Evolutionary conservation across 1,140 invertebrate genomes (phyloP), one percentile per base, ranked within the genome.

Genomic region (Stegodyphus dumicola): DNA sequence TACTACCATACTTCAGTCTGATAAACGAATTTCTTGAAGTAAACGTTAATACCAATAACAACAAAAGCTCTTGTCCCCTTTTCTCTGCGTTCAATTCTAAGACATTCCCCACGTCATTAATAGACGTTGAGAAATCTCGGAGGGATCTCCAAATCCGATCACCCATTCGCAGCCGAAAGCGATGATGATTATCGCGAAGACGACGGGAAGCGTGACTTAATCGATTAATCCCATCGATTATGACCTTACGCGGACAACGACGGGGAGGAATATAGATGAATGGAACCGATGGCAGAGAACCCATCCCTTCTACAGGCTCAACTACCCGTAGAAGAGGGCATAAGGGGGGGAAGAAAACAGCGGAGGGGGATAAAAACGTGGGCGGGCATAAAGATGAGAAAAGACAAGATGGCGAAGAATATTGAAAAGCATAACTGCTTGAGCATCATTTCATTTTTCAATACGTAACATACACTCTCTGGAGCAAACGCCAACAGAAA

Each of bases 141-240:
- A 33, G 33, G 33, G 33, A 33, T 33, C 33, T 33, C 33, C 33
- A 33, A 33, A 33, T 33, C 33, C 33, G 33, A 33, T 33, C 33
- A 33, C 33, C 33, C 33, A 33, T 33, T 33, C 56, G 15, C 65
- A 60, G 78, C 18, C 52, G 17, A 64, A 80, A 71, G 51, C 79
- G 79, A 75, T 83, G 79, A 75, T 67, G 79, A 75, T 83, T 83
- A 83, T 75, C 79, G 69, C 79, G n/a, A 3, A 33, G 78, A 33
- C 33, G 33, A 33, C 33, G 33, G 15, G 56, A 60, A 83, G 71
- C 79, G 79, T 83, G 79, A 83, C 71, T 83, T 83, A 83, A 83
- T 83, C 79, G 79, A 83, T 83, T 83, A 83, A 65, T 74, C 60
- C 52, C 56, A 83, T 83, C 79, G 79, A 83, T 83, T 83, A 83